These are phyloP conservation scores for Tachystola acroxantha DNA, from an alignment of 2,888 invertebrate species.

Conservation along the genomic window DNA sequence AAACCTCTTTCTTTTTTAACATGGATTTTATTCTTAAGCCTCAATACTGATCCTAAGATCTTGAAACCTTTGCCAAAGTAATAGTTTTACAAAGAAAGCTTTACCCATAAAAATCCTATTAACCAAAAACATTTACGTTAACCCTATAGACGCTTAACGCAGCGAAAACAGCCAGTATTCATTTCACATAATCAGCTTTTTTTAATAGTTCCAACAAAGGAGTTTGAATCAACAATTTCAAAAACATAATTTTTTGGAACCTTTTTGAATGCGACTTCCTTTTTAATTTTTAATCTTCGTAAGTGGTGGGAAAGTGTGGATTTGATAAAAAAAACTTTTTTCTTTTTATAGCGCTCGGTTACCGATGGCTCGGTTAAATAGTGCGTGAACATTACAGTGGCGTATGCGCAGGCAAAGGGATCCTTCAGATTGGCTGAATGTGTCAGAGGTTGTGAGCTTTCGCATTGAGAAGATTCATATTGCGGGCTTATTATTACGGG, in stretches of 20 bases:
- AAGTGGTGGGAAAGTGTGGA: slow-evolving; percentile 10
- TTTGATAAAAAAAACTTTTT: slow-evolving; percentile 1
- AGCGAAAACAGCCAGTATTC: slow-evolving; percentile 37
- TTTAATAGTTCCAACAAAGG: slow-evolving; percentile 13
- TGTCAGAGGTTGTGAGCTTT: slow-evolving; percentile 20
- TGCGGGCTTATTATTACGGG: slow-evolving; percentile 14
- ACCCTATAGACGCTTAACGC: slow-evolving; percentile 40
- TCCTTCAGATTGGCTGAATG: slow-evolving; percentile 7
- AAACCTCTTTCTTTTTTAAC: too few species aligned
- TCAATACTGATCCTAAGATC: too few species aligned
- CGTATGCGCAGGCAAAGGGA: slow-evolving; percentile 15
- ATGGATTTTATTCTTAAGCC: too few species aligned
- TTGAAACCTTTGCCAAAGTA: too few species aligned
- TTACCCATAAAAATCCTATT: slow-evolving; percentile 42
- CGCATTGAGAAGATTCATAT: slow-evolving; percentile 20
- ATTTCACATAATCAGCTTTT: slow-evolving; percentile 28
- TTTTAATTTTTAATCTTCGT: slow-evolving; percentile 12
- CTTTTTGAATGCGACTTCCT: slow-evolving; percentile 16
- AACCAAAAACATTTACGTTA: slow-evolving; percentile 45
- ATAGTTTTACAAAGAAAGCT: too few species aligned
- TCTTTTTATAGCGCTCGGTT: slow-evolving; percentile 10
- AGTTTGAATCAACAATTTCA: slow-evolving; percentile 16
- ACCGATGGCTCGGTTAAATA: slow-evolving; percentile 25
- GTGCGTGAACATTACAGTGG: slow-evolving; percentile 35
- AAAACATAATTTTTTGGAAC: slow-evolving; percentile 16